These are phyloP conservation scores for Heliconius nattereri DNA, from an alignment of 1,140 invertebrate species.

Conservation along the genomic window DNA sequence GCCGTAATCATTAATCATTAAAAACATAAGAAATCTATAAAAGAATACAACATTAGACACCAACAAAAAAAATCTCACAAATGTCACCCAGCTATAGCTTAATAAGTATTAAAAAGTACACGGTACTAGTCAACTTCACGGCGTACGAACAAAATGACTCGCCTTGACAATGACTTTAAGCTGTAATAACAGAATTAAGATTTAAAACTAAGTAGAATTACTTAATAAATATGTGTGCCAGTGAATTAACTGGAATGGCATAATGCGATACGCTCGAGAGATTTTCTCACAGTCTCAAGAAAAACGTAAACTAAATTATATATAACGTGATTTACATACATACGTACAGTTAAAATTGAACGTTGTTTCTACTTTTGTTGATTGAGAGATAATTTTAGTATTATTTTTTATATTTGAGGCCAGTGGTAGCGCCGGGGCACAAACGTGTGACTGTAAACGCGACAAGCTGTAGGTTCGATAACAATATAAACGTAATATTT, in stretches of 20 bases:
- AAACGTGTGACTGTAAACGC: too few relatives aligned
- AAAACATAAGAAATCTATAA: background rate
- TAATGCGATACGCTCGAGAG: slow-evolving; percentile 53
- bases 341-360: slow-evolving; percentile 32
- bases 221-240: slow-evolving; percentile 42
- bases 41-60: background rate
- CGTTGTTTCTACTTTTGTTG: slow-evolving; percentile 35
- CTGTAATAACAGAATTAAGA: slow-evolving; percentile 46
- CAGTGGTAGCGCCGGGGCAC: too few relatives aligned
- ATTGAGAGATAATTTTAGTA: background rate
- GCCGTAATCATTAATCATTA: too few relatives aligned
- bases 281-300: slow-evolving; percentile 59
- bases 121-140: background rate
- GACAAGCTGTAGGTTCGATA: too few relatives aligned
- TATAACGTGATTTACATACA: slow-evolving; percentile 2
- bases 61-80: background rate
- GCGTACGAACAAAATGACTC: slow-evolving; percentile 11
- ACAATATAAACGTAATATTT: too few relatives aligned
- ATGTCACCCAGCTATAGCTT: background rate
- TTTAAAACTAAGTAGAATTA: slow-evolving; percentile 39
- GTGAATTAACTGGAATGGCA: slow-evolving; percentile 46
- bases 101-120: background rate
- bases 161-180: slow-evolving; percentile 42
- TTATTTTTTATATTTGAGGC: too few relatives aligned
- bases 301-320: slow-evolving; percentile 36